Conservation (phyloP, 2,113 vertebrate genomes). For the Xiphias gladius region DNA sequence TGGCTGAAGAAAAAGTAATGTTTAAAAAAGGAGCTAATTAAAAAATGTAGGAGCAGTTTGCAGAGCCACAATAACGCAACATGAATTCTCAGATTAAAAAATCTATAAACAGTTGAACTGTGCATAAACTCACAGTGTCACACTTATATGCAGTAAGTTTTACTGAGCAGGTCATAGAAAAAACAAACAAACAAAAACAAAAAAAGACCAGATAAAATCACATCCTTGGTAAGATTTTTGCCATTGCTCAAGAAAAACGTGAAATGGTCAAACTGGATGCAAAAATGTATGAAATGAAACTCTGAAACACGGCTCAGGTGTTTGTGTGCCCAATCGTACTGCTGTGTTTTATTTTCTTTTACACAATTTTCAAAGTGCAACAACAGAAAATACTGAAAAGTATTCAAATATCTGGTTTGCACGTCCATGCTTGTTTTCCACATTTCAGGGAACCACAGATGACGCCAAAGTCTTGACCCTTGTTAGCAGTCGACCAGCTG, state of each 20-base stretch:
- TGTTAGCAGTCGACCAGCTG: no score
- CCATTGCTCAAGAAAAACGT: not conserved
- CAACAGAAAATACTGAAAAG: no score
- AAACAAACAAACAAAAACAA: not conserved
- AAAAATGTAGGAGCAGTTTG: slow-evolving; percentile 53
- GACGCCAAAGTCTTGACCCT: no score
- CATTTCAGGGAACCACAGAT: not conserved
- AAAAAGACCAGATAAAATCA: not conserved
- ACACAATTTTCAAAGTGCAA: no score
- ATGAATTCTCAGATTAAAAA: slow-evolving; percentile 22
- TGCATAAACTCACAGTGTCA: slow-evolving; percentile 28
- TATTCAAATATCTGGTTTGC: not conserved
- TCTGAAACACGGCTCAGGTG: not conserved
- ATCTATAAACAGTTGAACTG: not conserved
- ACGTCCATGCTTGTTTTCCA: not conserved
- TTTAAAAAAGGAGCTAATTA: slow-evolving; percentile 47
- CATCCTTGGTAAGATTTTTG: not conserved
- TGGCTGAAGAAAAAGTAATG: slow-evolving; percentile 40
- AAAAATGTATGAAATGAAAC: slow-evolving; percentile 16
- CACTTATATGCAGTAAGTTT: slow-evolving; percentile 10
- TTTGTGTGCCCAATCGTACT: no score
- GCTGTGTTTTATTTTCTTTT: no score
- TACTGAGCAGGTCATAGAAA: not conserved
- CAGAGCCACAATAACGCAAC: slow-evolving; percentile 56
- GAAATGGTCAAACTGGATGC: slow-evolving; percentile 45